Conservation (phyloP, 2,113 vertebrate species). For the Xiphophorus couchianus region DNA sequence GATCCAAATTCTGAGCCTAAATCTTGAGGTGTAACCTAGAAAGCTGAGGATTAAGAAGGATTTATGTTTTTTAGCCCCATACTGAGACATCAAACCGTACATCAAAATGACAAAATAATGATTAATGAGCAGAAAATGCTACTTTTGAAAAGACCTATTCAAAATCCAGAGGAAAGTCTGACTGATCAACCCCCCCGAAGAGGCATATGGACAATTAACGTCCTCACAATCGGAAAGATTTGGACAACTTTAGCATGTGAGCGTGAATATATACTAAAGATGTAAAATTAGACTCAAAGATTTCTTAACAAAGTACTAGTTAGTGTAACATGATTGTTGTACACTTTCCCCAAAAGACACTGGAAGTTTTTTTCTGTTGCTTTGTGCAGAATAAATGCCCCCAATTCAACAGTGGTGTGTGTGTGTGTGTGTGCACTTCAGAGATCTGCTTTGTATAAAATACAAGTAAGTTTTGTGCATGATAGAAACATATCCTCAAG, state of each 20-base stretch:
- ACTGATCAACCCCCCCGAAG: too few relatives aligned
- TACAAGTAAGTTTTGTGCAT: not conserved
- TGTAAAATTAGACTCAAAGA: not conserved
- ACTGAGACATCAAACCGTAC: not conserved
- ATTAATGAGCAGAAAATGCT: too few relatives aligned
- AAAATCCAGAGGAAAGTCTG: not conserved
- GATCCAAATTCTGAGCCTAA: too few relatives aligned
- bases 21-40: too few relatives aligned
- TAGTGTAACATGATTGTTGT: not conserved
- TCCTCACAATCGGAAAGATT: not conserved
- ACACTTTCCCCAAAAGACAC: not conserved
- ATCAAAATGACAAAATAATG: not conserved
- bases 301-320: not conserved
- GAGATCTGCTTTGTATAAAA: not conserved
- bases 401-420: not conserved
- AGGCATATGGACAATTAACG: not conserved
- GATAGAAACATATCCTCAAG: not conserved
- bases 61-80: not conserved
- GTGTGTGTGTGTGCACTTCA: not conserved
- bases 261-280: not conserved
- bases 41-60: not conserved
- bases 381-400: not conserved
- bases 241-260: not conserved
- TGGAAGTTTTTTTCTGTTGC: not conserved
- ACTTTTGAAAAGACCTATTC: too few relatives aligned